A percentile compares a stretch with the other conserved stretches of the same genome.
These are phyloP conservation scores for Drosophila mayri DNA, from an alignment of 1,140 invertebrate species.

Conservation along the genomic window DNA sequence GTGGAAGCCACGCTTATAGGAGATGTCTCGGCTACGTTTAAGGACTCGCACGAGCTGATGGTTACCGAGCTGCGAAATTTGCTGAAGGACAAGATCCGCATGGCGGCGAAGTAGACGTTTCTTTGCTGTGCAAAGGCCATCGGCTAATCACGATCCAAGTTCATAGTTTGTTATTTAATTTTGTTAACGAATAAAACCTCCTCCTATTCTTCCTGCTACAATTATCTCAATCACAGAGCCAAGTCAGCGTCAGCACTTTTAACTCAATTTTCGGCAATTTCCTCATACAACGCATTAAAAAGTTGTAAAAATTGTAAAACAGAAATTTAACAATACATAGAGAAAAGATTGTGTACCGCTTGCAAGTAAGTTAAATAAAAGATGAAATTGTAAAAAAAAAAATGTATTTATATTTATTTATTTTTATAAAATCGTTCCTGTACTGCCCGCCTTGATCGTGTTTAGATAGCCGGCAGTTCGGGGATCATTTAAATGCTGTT, in stretches of 20 bases:
- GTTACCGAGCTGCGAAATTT: conserved; percentile 78
- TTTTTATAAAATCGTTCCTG: neutral
- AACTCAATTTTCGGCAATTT: conserved; percentile 49
- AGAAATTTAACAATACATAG: conserved; percentile 15
- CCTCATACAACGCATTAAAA: conserved; percentile 48
- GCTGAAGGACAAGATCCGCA: conserved; percentile 84
- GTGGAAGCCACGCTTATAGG: conserved; percentile 75
- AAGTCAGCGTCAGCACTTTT: conserved; percentile 27
- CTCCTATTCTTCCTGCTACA: conserved; percentile 11
- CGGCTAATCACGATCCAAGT: conserved; percentile 43
- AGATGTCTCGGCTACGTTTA: conserved; percentile 79
- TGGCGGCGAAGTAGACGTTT: conserved; percentile 66
- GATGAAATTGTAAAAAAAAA: conserved; percentile 51
- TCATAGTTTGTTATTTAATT: conserved; percentile 77
- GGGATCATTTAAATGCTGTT: conserved; percentile 76
- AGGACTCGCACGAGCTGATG: conserved; percentile 81
- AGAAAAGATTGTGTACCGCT: conserved; percentile 42
- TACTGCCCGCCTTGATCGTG: conserved; percentile 27
- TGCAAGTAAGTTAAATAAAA: conserved; percentile 61
- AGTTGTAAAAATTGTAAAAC: conserved; percentile 59
- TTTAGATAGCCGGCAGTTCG: conserved; percentile 47
- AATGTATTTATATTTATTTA: too few species aligned
- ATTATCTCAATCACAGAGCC: conserved; percentile 21
- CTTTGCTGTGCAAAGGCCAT: conserved; percentile 72
- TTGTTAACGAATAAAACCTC: conserved; percentile 56